phyloP scores from a whole-genome alignment of 92 coral and sea anemone species.

The Heteractis magnifica region DNA sequence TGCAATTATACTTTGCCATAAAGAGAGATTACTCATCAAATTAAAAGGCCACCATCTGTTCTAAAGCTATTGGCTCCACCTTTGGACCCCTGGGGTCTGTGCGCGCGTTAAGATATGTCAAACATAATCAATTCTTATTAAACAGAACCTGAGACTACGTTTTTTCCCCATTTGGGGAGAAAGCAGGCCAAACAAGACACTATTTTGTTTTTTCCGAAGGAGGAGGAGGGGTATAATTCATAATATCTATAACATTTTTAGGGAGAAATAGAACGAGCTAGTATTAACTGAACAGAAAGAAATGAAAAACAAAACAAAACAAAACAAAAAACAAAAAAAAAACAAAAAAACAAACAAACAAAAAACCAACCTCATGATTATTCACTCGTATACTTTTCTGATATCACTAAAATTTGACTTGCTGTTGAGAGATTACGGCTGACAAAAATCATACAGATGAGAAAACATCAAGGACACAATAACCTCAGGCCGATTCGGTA shows the following conservation, averaged over 20 bases:
- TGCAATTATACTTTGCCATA: neutral
- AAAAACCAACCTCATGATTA: neutral
- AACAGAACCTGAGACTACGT: neutral
- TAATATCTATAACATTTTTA: neutral
- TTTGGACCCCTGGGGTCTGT: neutral
- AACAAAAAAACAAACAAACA: too few species aligned
- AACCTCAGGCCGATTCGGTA: neutral
- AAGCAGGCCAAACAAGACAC: neutral
- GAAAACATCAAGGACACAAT: neutral
- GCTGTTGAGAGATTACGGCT: neutral
- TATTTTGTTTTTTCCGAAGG: neutral
- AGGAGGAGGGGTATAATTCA: neutral
- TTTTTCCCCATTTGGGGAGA: neutral
- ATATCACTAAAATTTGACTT: neutral
- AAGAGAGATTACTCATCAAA: slow-evolving; percentile 12
- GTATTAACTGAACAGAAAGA: too few species aligned
- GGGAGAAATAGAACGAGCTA: neutral
- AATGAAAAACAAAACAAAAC: too few species aligned
- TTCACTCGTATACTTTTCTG: neutral
- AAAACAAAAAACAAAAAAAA: too few species aligned
- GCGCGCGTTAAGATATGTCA: neutral
- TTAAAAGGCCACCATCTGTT: slow-evolving; percentile 3
- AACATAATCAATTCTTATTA: neutral
- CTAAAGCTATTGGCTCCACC: neutral
- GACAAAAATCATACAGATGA: neutral